Evolutionary conservation across 1,140 invertebrate species (phyloP), one percentile per base, ranked within the genome.

Genomic region (Euglossa dilemma): DNA sequence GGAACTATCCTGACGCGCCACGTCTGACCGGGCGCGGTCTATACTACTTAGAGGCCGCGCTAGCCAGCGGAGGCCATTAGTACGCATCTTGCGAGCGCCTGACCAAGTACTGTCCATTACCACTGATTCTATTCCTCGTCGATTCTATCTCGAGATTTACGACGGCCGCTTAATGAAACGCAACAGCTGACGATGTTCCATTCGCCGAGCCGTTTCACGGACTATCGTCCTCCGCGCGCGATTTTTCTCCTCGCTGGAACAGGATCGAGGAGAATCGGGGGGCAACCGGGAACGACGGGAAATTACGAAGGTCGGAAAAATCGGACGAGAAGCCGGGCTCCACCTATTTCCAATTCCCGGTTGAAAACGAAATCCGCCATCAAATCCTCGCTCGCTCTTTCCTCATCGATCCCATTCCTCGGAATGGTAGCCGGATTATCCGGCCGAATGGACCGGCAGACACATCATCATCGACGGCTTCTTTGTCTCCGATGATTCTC

Each of bases 401-500:
- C 52, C 23, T 77, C 72, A 73, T 86, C 78, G 84, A 87, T 87
- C 72, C 57, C 56, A 56, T 61, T 84, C 69, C 73, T 67, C 1
- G 57, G 70, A 70, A 86, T 80, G 50, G 66, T 80, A 69, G 28
- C 80, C 71, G 82, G 76, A 87, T 87, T 87, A 87, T 84, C 81
- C 82, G 47, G 23, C 45, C 63, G 72, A 75, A 67, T 43, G 80
- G 45, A 43, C 50, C 71, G 67, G n/a, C 71, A 87, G 86, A 87
- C 86, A 76, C 85, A 87, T 87, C 85, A 84, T 87, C 84, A 76
- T 78, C 86, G 76, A 66, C 59, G 45, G 28, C 81, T 77, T 76
- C 85, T 87, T 87, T 87, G 81, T 87, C 85, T 87, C 63, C 61
- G 56, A 59, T 56, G 86, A 87, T 87, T 84, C 72, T 69, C 56